Evolutionary conservation across 2,888 invertebrate species (phyloP), one percentile per base, ranked within the genome.

Genomic region (Mactromeris polynyma): DNA sequence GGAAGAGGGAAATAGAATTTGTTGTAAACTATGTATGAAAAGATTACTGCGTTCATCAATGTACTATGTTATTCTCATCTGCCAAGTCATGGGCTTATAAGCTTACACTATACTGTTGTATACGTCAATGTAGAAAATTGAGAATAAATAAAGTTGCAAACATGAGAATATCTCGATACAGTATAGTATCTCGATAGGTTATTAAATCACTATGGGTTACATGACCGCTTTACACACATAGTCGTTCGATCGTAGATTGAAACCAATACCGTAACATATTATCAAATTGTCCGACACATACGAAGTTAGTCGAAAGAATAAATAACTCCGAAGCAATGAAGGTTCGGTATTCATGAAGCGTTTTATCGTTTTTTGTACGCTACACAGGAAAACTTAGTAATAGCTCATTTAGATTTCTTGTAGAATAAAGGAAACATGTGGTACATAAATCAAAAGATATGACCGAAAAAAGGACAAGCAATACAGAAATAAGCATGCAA

Each of bases 371-470:
- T 73, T 73, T 31, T 36, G 33, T 73, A 33, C 58, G 58, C 26
- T 58, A 58, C 1, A 21, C 73, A 33, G 36, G 73, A 73, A 73
- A 36, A 14, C 73, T 36, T 73, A 73, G 73, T 73, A 73, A 73
- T 73, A 73, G 73, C 73, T 73, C 73, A 36, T 73, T 73, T 73
- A 73, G 33, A 73, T 36, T 33, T 73, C 2, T 73, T 36, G 73
- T 33, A 17, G 36, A 73, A 73, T 73, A 73, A 19, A 73, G 36
- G 73, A 73, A 33, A 73, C 73, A 73, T 19, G 73, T 73, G 73
- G 36, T 36, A 17, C 36, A 73, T 73, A 73, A 73, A 73, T 73
- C 73, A 73, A 73, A 73, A 73, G 73, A 73, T 73, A 73, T 73
- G 33, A 19, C 36, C 73, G 73, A 73, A 73, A 64, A 73, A 36